Base-by-base conservation (phyloP, 2,888 invertebrate species). In the Nineta flava region DNA sequence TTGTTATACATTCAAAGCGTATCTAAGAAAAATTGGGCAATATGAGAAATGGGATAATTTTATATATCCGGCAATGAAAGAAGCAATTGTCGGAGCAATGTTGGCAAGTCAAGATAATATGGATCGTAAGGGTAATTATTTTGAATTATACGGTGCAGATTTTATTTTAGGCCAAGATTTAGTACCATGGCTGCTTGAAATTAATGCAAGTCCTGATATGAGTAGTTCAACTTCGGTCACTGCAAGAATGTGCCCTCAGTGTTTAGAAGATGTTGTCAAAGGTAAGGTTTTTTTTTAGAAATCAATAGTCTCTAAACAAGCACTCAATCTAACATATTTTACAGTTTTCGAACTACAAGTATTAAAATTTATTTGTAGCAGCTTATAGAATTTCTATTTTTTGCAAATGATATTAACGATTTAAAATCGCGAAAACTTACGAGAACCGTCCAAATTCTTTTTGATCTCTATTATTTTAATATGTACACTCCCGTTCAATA, bases 71-170 rank as follows among this genome's bases (percentile, higher is more conserved):
- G 88, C 85, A 49, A 90, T 90, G 49, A 32, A 32, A 13, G 34
- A 49, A 17, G 34, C 44, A 3, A 49, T 49, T 12, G 26, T 49
- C 10, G 49, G 90, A 51, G 81, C 91, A 1, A 79, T 93, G 72
- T 67, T 93, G 50, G 87, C 91, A 0, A 87, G 88, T 52, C 93
- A 94, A 61, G 84, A 87, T 47, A 75, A 80, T 9, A 86, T 88
- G 84, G 86, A 87, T 59, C 74, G 85, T 40, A 68, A 82, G 47
- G 75, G 77, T 59, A 88, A 90, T 57, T 90, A 91, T 48, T 95
- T 92, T 68, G 93, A 94, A 66, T 67, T 95, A 17, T 95, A 92
- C 59, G 95, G 95, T 13, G 94, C 94, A 1, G 95, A 95, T 67
- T 95, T 95, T 62, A 91, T 95, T 86, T 69, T 95, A 51, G 84